Percentiles rank a stretch among this genome's conserved stretches.
Conservation (phyloP, 2,113 vertebrate genomes). For the Alligator mississippiensis region DNA sequence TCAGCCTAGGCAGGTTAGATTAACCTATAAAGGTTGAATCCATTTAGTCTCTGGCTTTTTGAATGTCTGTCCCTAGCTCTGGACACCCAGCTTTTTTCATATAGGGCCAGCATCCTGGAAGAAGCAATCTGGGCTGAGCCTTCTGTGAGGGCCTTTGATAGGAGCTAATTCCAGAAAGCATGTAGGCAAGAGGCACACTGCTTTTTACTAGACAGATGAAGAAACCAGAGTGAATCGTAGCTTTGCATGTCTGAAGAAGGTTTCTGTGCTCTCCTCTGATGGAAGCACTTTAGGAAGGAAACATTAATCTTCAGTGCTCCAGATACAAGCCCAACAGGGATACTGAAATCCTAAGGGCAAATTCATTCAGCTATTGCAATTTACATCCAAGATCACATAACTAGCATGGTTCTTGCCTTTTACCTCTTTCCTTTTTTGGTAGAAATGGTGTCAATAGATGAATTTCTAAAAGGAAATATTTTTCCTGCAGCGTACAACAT, state of each 20-base stretch:
- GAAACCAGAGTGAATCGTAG: neutral
- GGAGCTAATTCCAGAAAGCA: too few relatives aligned
- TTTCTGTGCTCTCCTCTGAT: neutral
- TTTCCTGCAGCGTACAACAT: neutral
- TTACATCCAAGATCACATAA: neutral
- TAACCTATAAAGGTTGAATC: too few relatives aligned
- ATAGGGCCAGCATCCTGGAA: neutral
- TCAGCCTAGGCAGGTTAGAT: too few relatives aligned
- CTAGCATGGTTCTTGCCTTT: neutral
- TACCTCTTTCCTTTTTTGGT: too few relatives aligned
- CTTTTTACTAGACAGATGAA: neutral
- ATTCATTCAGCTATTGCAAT: slow-evolving; percentile 13
- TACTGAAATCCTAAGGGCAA: neutral
- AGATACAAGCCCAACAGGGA: neutral
- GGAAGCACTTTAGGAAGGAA: neutral
- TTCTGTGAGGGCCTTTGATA: neutral
- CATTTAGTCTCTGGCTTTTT: too few relatives aligned
- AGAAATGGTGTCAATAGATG: neutral
- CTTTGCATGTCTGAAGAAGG: too few relatives aligned
- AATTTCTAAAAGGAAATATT: neutral
- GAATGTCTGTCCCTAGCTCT: neutral
- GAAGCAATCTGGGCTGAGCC: neutral
- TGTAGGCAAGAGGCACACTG: neutral
- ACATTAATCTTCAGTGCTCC: neutral
- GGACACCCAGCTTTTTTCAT: neutral